Evolutionary conservation across 2,888 invertebrate genomes (phyloP), one percentile per base, ranked within the genome.

Genomic region (Chrysolina americana): DNA sequence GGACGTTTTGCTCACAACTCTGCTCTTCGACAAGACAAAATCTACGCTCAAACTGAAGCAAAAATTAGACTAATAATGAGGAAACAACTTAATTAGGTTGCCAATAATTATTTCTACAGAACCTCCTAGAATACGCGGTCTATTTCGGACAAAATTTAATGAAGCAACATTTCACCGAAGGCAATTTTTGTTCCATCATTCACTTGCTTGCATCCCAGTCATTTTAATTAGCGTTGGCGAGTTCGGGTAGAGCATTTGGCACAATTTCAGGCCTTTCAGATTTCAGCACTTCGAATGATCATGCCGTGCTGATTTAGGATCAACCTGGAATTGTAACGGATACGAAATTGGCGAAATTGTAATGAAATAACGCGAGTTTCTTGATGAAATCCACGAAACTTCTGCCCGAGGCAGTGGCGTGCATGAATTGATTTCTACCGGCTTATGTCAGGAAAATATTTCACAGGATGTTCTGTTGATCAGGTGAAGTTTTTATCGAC

Each of bases 211-310:
- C 78, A 78, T 80, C 80, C 74, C 78, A 79, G 77, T 78, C 78
- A 79, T 78, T 81, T 82, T 82, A 82, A 82, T 82, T 82, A 81
- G 81, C 72, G 75, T 73, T 65, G 77, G 77, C 75, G 79, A 79
- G 80, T 78, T 76, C 73, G 68, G 75, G 74, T 75, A 73, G 62
- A 72, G 74, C 78, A 79, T 76, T 79, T 81, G 81, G 81, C 82
- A 80, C 78, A 78, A 76, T 76, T 79, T 81, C 81, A 79, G 75
- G 74, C 70, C 73, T 76, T 80, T 71, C 71, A 63, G 76, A 70
- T 80, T 77, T 78, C 78, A 78, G 68, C 78, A 78, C 78, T 77
- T 74, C 59, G 59, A 15, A 59, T n/a, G 17, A 59, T 59, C 36
- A 59, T 36, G n/a, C 28, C 59, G 59, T n/a, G 13, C 4, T 59